phyloP scores from a whole-genome alignment of 2,113 vertebrate species.

The Vulpes vulpes region DNA sequence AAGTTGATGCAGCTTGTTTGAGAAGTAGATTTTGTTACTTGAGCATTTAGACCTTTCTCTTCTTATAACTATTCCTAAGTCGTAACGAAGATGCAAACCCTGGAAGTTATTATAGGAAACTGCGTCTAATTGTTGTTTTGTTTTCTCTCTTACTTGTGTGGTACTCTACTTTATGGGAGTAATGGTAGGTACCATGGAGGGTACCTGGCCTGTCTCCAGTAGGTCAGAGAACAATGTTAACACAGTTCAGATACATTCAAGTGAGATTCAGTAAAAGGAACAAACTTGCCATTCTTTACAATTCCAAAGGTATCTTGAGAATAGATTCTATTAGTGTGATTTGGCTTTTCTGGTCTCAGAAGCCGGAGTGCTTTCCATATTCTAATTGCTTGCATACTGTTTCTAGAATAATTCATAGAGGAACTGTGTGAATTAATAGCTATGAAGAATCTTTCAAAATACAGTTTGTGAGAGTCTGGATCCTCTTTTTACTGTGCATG shows the following conservation, averaged over 20 bases:
- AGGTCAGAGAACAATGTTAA: background rate
- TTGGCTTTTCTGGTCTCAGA: constrained; percentile 6
- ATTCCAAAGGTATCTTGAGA: background rate
- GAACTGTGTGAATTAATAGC: constrained; percentile 38
- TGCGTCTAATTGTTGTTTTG: background rate
- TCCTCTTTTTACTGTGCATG: background rate
- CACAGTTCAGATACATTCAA: constrained; percentile 10
- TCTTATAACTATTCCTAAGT: background rate
- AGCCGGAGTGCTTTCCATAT: background rate
- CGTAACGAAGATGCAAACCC: constrained; percentile 7
- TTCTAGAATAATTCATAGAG: constrained; percentile 30
- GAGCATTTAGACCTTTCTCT: background rate
- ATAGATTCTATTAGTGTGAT: background rate
- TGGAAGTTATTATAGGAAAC: constrained; percentile 30
- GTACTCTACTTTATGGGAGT: background rate
- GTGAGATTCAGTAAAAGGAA: background rate
- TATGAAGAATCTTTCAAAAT: constrained; percentile 62
- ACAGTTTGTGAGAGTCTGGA: background rate
- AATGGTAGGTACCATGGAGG: background rate
- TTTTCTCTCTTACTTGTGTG: background rate
- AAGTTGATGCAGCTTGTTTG: background rate
- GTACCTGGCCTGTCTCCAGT: background rate
- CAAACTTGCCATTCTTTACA: background rate
- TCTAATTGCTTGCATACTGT: background rate
- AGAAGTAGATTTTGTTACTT: background rate